These are phyloP conservation scores for Tympanoctomys barrerae DNA, from an alignment of 2,797 vertebrate genomes.

Conservation along the genomic window DNA sequence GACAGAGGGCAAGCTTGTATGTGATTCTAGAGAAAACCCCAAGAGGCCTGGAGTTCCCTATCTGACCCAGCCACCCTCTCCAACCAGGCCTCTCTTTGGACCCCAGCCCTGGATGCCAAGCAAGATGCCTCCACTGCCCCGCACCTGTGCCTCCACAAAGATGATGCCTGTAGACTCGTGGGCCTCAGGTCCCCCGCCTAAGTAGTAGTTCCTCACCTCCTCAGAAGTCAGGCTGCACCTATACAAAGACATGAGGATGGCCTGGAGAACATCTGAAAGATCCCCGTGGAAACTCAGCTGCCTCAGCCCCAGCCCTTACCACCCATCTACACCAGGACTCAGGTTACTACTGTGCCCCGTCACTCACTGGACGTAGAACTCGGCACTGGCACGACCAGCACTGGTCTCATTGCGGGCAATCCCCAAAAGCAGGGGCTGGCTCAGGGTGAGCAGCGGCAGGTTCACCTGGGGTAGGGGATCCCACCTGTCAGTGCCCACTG, in stretches of 20 bases:
- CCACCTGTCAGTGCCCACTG: slow-evolving; percentile 33
- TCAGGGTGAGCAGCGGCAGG: slow-evolving; percentile 90
- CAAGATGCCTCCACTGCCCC: neutral
- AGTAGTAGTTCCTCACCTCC: slow-evolving; percentile 91
- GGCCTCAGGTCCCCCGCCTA: slow-evolving; percentile 93
- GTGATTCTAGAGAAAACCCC: neutral
- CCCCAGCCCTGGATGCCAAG: neutral
- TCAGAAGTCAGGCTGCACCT: slow-evolving; percentile 93
- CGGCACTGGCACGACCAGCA: slow-evolving; percentile 93
- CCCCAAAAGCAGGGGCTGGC: slow-evolving; percentile 92
- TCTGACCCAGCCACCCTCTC: neutral
- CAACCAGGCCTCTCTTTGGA: neutral
- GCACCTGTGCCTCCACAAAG: slow-evolving; percentile 91
- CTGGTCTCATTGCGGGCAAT: slow-evolving; percentile 94
- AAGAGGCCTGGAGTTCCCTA: neutral
- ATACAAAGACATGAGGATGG: neutral
- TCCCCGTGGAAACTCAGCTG: neutral
- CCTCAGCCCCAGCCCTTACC: neutral
- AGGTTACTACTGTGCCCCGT: neutral
- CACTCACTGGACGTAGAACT: slow-evolving; percentile 93
- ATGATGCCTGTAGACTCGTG: slow-evolving; percentile 93
- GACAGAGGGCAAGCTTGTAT: neutral
- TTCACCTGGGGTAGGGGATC: slow-evolving; percentile 90
- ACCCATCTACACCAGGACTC: neutral
- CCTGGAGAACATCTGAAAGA: neutral